Percentiles rank a stretch among this genome's conserved stretches.
These are phyloP conservation scores for Ara ararauna DNA, from an alignment of 2,797 vertebrate species.

Conservation along the genomic window DNA sequence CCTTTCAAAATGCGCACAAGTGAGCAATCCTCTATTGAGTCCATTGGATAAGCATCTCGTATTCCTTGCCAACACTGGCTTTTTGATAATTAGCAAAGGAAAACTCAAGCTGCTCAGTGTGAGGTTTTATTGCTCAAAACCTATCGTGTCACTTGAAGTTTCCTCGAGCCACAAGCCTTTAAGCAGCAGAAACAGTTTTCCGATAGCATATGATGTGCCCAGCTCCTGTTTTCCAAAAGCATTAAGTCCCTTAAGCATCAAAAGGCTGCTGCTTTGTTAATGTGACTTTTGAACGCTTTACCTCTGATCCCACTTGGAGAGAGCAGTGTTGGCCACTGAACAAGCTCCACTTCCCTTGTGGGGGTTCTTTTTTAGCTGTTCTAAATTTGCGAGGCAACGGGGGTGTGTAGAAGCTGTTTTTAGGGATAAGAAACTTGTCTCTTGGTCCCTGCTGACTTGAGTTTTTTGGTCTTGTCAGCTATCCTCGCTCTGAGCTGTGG, in stretches of 20 bases:
- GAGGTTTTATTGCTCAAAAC: background rate
- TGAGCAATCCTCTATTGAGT: background rate
- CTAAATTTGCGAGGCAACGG: background rate
- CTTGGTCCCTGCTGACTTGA: background rate
- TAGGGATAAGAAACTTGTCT: background rate
- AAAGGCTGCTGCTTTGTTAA: background rate
- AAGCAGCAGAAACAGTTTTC: background rate
- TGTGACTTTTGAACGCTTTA: background rate
- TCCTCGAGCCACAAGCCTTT: background rate
- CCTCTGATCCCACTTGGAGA: background rate
- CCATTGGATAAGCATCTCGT: background rate
- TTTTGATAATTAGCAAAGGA: constrained; percentile 12
- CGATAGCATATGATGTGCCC: fast-evolving
- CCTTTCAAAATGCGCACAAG: background rate
- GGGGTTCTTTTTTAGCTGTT: background rate
- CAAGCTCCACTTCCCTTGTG: background rate
- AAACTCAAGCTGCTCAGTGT: background rate
- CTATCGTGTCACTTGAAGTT: background rate
- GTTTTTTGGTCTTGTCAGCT: background rate
- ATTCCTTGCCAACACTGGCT: background rate
- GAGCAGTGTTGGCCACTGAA: background rate
- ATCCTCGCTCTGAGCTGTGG: background rate
- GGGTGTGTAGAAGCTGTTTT: background rate
- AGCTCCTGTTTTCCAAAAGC: background rate
- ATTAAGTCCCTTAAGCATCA: background rate